Percentiles rank a stretch among this genome's conserved stretches.
These are phyloP conservation scores for Hippocampus zosterae DNA, from an alignment of 2,113 vertebrate species.

Conservation along the genomic window DNA sequence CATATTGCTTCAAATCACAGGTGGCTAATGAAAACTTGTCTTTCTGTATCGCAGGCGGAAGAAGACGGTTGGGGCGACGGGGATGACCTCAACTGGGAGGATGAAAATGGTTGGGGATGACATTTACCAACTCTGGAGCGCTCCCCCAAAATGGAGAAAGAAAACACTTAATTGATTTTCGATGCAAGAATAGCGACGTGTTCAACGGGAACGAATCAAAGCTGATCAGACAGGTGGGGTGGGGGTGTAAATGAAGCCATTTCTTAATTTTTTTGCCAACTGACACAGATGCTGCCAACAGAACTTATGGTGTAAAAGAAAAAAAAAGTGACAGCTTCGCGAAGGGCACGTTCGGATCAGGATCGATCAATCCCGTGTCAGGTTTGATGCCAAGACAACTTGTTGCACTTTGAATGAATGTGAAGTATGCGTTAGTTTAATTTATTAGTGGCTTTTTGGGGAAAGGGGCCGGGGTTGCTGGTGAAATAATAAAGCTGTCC, in stretches of 20 bases:
- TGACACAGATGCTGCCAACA: constrained; percentile 8
- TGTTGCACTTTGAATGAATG: constrained; percentile 64
- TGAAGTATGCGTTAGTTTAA: constrained; percentile 55
- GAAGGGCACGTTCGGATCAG: constrained; percentile 33
- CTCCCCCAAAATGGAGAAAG: neutral
- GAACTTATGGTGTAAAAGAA: neutral
- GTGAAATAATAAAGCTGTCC: constrained; percentile 65
- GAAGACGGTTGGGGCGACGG: constrained; percentile 86
- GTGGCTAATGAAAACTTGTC: neutral
- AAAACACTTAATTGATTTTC: neutral
- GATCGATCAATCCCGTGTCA: neutral
- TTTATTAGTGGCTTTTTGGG: constrained; percentile 70
- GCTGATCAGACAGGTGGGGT: constrained; percentile 6
- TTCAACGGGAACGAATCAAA: constrained; percentile 4
- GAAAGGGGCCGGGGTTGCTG: constrained; percentile 27
- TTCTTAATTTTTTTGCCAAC: constrained; percentile 51
- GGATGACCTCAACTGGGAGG: constrained; percentile 90
- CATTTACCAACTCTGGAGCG: constrained; percentile 10
- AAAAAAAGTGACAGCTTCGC: constrained; percentile 38
- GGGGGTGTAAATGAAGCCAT: constrained; percentile 24
- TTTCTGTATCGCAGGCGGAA: constrained; percentile 68
- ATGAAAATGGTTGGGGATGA: constrained; percentile 80
- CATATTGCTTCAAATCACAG: neutral
- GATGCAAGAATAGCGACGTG: neutral
- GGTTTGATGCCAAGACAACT: constrained; percentile 47